Evolutionary conservation across 2,797 vertebrate species (phyloP).

Genomic region (Octomys mimax): DNA sequence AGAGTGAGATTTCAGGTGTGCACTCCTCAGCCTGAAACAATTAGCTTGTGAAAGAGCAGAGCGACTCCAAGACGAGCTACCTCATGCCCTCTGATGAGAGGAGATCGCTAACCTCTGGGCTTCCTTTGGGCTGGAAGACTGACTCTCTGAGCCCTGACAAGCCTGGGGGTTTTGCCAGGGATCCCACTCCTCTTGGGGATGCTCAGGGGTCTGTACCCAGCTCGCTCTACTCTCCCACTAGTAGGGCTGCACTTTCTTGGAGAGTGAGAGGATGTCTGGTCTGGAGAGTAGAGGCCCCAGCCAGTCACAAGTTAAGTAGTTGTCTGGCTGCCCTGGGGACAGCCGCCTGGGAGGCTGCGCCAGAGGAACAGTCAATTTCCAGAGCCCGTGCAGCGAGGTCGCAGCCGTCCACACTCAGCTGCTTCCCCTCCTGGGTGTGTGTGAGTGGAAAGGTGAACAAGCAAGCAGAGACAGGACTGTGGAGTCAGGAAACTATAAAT

Average conservation of each 20-base stretch:
- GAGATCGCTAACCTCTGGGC: not conserved
- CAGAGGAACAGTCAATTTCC: not conserved
- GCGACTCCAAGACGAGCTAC: not conserved
- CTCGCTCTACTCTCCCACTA: not conserved
- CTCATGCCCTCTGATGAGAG: not conserved
- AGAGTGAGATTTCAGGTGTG: not conserved
- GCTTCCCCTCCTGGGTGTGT: not conserved
- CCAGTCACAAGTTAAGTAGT: not conserved
- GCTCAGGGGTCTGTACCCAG: not conserved
- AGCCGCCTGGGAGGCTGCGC: not conserved
- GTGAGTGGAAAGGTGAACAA: not conserved
- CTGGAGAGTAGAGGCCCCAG: not conserved
- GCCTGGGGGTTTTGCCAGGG: not conserved
- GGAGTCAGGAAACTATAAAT: conserved; percentile 82
- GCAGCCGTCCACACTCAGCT: not conserved
- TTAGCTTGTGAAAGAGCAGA: not conserved
- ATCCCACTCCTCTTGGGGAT: not conserved
- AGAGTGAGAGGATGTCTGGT: not conserved
- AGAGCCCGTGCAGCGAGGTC: not conserved
- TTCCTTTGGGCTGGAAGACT: not conserved
- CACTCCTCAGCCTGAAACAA: not conserved
- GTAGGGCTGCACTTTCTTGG: conserved; percentile 9
- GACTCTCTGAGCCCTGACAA: not conserved
- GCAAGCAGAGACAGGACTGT: conserved; percentile 50
- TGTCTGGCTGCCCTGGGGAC: not conserved